Percentiles rank a stretch among this genome's conserved stretches.
Evolutionary conservation across 2,113 vertebrate genomes (phyloP).

Genomic region (Pyxicephalus adspersus): DNA sequence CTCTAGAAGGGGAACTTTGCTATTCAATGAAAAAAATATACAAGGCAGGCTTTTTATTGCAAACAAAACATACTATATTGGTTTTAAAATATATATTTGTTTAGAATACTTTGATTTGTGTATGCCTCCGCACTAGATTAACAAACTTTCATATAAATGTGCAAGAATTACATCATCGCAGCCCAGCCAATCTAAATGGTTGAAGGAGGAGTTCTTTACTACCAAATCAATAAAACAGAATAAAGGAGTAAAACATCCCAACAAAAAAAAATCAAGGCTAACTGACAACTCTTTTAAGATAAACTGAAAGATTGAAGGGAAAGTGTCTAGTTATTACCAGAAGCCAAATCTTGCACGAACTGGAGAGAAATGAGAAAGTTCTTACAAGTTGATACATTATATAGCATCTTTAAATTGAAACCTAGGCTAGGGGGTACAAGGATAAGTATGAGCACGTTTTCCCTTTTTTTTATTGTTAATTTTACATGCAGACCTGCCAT

Average conservation of each 20-base stretch:
- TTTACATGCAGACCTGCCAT: slow-evolving; percentile 2
- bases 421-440: not conserved
- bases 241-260: not conserved
- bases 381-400: slow-evolving; percentile 12
- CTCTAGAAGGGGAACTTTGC: too few relatives aligned
- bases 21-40: too few relatives aligned
- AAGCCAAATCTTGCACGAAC: not conserved
- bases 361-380: not conserved
- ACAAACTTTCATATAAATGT: too few relatives aligned
- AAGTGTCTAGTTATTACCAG: slow-evolving; percentile 29
- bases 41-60: too few relatives aligned
- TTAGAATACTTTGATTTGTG: too few relatives aligned
- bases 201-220: not conserved
- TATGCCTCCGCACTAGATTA: too few relatives aligned
- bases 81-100: too few relatives aligned
- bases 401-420: slow-evolving; percentile 31
- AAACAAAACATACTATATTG: too few relatives aligned
- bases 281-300: slow-evolving; percentile 10
- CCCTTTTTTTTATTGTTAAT: not conserved
- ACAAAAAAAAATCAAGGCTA: not conserved
- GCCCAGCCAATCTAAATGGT: too few relatives aligned
- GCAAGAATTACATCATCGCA: too few relatives aligned
- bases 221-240: not conserved
- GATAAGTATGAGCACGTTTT: not conserved
- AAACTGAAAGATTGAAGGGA: slow-evolving; percentile 7